These are phyloP conservation scores for Diarsia rubi DNA, from an alignment of 2,888 invertebrate species.

Conservation along the genomic window DNA sequence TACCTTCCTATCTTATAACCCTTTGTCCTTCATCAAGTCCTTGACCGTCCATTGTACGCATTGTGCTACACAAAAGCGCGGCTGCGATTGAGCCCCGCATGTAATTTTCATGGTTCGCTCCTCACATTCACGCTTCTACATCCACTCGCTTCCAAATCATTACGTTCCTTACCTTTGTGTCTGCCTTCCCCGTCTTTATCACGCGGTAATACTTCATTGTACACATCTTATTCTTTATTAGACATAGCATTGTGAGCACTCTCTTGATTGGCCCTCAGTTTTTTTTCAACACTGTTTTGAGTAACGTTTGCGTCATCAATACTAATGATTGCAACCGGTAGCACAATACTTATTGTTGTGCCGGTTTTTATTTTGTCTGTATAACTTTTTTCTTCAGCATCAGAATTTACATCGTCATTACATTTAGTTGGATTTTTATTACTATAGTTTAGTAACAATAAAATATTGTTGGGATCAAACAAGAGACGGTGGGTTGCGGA, in stretches of 20 bases:
- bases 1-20: slow-evolving; percentile 77
- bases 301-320: slow-evolving; percentile 90
- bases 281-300: slow-evolving; percentile 84
- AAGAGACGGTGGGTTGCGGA: slow-evolving; percentile 61
- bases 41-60: slow-evolving; percentile 87
- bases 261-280: slow-evolving; percentile 86
- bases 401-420: slow-evolving; percentile 87
- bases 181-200: slow-evolving; percentile 81
- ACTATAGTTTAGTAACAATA: slow-evolving; percentile 83
- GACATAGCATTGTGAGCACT: slow-evolving; percentile 74
- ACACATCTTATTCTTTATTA: slow-evolving; percentile 82
- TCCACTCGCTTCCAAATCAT: slow-evolving; percentile 90
- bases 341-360: slow-evolving; percentile 89
- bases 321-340: slow-evolving; percentile 89
- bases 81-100: slow-evolving; percentile 86
- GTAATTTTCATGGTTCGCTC: slow-evolving; percentile 89
- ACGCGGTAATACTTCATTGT: slow-evolving; percentile 82
- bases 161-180: slow-evolving; percentile 88
- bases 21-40: slow-evolving; percentile 88
- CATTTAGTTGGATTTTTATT: slow-evolving; percentile 87
- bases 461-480: slow-evolving; percentile 77
- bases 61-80: slow-evolving; percentile 85
- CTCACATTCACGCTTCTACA: slow-evolving; percentile 86
- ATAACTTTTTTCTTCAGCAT: slow-evolving; percentile 74
- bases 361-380: slow-evolving; percentile 74